Base-by-base conservation (phyloP, 2,797 vertebrate genomes). In the Anomalospiza imberbis region DNA sequence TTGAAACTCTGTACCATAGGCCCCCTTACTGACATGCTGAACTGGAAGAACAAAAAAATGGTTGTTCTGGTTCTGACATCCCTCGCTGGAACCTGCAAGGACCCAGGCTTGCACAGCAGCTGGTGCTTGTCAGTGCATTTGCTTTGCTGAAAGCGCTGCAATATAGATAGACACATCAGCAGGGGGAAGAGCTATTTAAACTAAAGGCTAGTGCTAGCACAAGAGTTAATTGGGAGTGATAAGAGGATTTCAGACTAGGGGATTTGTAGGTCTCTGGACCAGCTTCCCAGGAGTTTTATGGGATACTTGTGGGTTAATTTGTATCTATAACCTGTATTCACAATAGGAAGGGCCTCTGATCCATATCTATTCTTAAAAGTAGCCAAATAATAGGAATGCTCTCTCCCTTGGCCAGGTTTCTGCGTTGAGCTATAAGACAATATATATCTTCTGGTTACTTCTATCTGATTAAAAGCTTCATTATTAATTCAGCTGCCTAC, bases 401-500 rank as follows among this genome's bases (percentile, higher is more conserved):
- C 11, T 80, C 80, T 92, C 25, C 34, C 11, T 17, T 73, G 42
- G 48, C 66, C 36, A 66, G 28, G 36, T 60, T 93, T 95, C 72
- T 90, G 18, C 48, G 13, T 15, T 80, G 77, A 89, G 25, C 48
- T 91, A 40, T 68, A 66, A 85, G 55, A 66, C 34, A 81, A 29
- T 77, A 19, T 47, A 2, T 72, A 48, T 88, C 4, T 93, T 89
- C 85, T 86, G 67, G 28, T 93, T 87, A 67, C 77, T 91, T 93
- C 66, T 80, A 0, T 85, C 47, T 88, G 74, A 94, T 94, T 86
- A 94, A 92, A 96, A 88, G 77, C 83, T 90, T 95, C 82, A 95
- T 96, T 95, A 96, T 95, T 96, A 91, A 96, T 97, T 97, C 94
- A 96, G 51, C 60, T 93, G 83, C 73, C 70, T 95, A 28, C 87